Evolutionary conservation across 1,140 invertebrate genomes (phyloP), one percentile per base, ranked within the genome.

Genomic region (Drosophila arizonae): DNA sequence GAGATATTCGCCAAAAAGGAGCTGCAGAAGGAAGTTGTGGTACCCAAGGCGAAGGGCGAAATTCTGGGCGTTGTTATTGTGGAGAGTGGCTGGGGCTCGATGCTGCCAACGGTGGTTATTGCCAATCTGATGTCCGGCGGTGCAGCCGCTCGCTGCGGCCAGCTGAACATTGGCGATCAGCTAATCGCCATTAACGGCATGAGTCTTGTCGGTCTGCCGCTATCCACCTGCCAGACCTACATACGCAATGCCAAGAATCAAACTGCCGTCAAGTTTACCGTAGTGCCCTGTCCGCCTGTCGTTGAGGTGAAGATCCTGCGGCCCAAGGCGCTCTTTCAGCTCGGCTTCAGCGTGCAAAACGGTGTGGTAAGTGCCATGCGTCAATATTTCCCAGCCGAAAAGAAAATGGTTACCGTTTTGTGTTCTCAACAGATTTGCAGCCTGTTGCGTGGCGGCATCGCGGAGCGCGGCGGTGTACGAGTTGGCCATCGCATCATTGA

Each of bases 1-100:
- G 98, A 99, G 90, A 99, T 99, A 95, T 99, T 99, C 92, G 98
- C 99, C 8, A 99, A 99, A 91, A 99, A 99, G 91, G 99, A 99
- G 92, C 96, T 98, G 92, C 98, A 99, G 92, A 99, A 99, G 93
- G 99, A 99, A 94, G 98, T 99, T 66, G 98, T 99, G 39, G 98
- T 99, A 73, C 98, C 98, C 58, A 99, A 99, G 93, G 95, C 97
- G 13, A 99, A 99, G 92, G 98, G 98, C n/a, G 99, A 99, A 93
- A 98, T 98, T 66, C 93, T 99, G 8, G 99, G 99, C 17, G 97
- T 99, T 51, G 98, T 99, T 21, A 99, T 99, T 78, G 99, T 92
- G 11, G 99, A 99, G 93, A 96, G 98, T 99, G 93, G 71, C 36
- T 73, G 71, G 71, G 71, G 71, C 99, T 99, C 92, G 93, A 99